Base-by-base conservation (phyloP, 1,140 invertebrate genomes). In the Brachionus rubens region DNA sequence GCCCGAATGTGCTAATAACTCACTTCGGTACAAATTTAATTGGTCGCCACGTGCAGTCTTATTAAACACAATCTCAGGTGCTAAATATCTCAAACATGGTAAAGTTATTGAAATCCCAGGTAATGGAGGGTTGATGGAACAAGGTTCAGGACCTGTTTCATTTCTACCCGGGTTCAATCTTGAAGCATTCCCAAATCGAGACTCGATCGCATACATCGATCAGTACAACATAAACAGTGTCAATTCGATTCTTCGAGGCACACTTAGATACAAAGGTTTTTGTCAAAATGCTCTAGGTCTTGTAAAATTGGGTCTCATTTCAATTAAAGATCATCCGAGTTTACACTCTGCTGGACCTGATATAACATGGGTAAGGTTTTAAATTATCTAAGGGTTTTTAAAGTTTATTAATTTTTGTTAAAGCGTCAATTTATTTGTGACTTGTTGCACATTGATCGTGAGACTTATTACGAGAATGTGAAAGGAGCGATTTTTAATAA, bases 161-260 rank as follows among this genome's bases (percentile, higher is more conserved):
- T 99, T 98, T 81, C 84, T 99, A 43, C 96, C 96, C 0, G 96
- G 96, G 3, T 98, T 99, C 81, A 92, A 93, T 26, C 86, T 99
- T 16, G 95, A 99, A 87, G 96, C 94, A 6, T 91, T 94, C 87
- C 93, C 91, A 0, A 99, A 99, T 86, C 87, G 96, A 77, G 96
- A 99, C 81, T 98, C 94, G 52, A 92, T 91, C 0, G 87, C 89
- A 10, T 99, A 99, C 82, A 88, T 89, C 1, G 87, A 91, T 21
- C 86, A 93, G 0, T 99, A 99, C 82, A 92, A 91, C 2, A 86
- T 88, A 48, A 79, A 83, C 9, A 79, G 89, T 79, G 93, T 92
- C 0, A 88, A 90, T 36, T 98, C 95, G 0, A 87, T 98, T 78
- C 84, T 99, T 12, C 86, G 96, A 62, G 96, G 96, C 43, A 97